Evolutionary conservation across 1,140 invertebrate genomes (phyloP).

Genomic region (Scylla paramamosain): DNA sequence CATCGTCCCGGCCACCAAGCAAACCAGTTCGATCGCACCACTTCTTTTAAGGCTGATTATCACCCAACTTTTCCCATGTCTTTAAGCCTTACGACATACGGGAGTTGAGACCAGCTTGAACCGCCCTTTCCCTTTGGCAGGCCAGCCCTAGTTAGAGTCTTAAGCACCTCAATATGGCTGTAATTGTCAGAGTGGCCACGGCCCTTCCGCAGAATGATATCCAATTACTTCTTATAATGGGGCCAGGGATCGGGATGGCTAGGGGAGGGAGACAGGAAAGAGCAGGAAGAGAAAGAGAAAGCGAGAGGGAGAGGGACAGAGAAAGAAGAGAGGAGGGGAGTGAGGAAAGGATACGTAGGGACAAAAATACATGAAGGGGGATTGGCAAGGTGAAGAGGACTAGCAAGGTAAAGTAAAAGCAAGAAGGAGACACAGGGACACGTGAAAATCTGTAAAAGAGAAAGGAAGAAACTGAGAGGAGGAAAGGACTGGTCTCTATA

Average conservation of each 20-base stretch:
- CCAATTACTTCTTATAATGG: slow-evolving; percentile 72
- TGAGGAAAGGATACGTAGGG: neutral
- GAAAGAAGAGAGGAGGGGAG: neutral
- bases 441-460: no score
- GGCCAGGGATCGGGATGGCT: neutral
- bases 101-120: neutral
- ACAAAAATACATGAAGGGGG: neutral
- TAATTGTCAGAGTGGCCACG: slow-evolving; percentile 61
- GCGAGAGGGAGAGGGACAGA: neutral
- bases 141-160: slow-evolving; percentile 66
- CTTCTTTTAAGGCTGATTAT: neutral
- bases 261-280: neutral
- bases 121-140: slow-evolving; percentile 31
- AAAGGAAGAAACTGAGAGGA: no score
- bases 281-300: neutral
- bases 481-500: no score
- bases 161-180: slow-evolving; percentile 74
- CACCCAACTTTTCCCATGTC: neutral
- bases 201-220: slow-evolving; percentile 70
- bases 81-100: neutral
- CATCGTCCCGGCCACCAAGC: neutral
- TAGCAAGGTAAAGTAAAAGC: no score
- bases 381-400: neutral
- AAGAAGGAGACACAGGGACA: no score
- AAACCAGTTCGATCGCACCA: neutral